Conservation (phyloP, 2,797 vertebrate species). For the Brachyrhaphis roseni region DNA sequence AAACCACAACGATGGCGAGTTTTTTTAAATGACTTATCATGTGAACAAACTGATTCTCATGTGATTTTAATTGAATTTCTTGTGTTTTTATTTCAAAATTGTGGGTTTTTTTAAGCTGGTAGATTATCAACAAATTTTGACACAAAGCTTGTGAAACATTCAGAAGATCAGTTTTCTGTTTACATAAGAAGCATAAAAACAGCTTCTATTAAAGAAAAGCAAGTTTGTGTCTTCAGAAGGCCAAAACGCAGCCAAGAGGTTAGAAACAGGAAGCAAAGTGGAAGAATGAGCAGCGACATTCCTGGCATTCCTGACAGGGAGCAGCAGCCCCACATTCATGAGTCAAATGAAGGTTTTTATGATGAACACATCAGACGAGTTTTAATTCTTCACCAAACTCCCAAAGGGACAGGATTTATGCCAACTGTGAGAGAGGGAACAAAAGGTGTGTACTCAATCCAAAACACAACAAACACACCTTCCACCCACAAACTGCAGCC, state of each 20-base stretch:
- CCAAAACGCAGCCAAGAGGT: background rate
- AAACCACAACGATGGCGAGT: too few relatives aligned
- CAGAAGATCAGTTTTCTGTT: background rate
- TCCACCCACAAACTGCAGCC: conserved; percentile 12
- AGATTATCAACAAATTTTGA: too few relatives aligned
- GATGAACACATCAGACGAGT: background rate
- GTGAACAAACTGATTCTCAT: too few relatives aligned
- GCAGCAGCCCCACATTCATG: background rate
- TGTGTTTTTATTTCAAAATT: too few relatives aligned
- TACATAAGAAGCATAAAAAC: background rate
- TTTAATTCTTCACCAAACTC: conserved; percentile 5
- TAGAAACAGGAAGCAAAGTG: background rate
- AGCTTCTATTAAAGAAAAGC: background rate
- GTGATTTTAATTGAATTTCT: too few relatives aligned
- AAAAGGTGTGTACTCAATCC: conserved; percentile 27
- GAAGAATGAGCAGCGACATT: conserved; percentile 5
- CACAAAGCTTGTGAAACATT: background rate
- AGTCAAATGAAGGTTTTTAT: background rate
- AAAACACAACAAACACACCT: conserved; percentile 25
- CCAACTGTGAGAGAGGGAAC: background rate
- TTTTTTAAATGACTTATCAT: too few relatives aligned
- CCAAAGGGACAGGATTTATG: background rate
- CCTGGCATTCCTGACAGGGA: conserved; percentile 19
- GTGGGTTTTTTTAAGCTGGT: too few relatives aligned
- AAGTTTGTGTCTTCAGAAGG: background rate